Evolutionary conservation across 2,113 vertebrate species (phyloP), one percentile per base, ranked within the genome.

Genomic region (Seriola dumerili): DNA sequence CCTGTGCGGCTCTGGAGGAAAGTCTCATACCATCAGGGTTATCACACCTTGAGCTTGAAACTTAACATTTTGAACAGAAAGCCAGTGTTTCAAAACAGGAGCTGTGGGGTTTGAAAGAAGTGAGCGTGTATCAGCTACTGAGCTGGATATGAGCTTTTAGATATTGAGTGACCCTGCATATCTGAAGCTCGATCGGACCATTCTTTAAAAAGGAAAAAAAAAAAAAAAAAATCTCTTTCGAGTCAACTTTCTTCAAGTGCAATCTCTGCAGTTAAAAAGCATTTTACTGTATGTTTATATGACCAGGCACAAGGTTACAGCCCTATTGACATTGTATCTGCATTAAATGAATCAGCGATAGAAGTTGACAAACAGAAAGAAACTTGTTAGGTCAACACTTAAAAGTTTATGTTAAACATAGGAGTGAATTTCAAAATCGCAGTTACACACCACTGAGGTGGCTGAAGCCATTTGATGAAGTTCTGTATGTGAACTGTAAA

Each of bases 401-500:
- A 5, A 17, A 16, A 54, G 19, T 42, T 44, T 46, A 32, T 17
- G 64, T n/a, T 40, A 6, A 50, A 16, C 17, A 59, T 21, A 9
- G 5, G n/a, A 64, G 16, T 61, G 16, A 50, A 29, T 32, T n/a
- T 13, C 21, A 48, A 13, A 13, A 59, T 46, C 62, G 29, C 54
- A 57, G 4, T 54, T 17, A 38, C 16, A 46, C 19, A 57, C 58
- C 25, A 25, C 29, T 34, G 11, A 70, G 64, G 2, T 25, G 50
- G 36, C 25, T 23, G 8, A n/a, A 44, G 11, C 14, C 23, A 48
- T 61, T 52, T 44, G 36, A 63, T 63, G n/a, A 54, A 40, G 25
- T 36, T 70, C 16, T 50, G 3, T 48, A 48, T 32, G 29, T 25
- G 13, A 42, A 73, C 34, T 77, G n/a, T 54, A 72, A 54, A 69